Conservation (phyloP, 2,888 invertebrate species). For the Melinopterus prodromus region DNA sequence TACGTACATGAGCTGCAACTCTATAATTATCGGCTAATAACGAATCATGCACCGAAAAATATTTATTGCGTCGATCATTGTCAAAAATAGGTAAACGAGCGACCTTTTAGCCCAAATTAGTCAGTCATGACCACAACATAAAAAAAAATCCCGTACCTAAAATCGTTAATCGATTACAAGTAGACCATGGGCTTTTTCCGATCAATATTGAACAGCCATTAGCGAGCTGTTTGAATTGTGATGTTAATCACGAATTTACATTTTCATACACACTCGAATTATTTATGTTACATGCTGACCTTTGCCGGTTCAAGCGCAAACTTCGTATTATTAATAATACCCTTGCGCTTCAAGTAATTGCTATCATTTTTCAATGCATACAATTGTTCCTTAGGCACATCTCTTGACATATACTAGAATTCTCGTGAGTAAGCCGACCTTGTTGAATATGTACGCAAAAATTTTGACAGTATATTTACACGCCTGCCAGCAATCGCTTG, state of each 20-base stretch:
- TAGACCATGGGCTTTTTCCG: constrained; percentile 4
- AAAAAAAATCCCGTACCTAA: not conserved
- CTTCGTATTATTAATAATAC: not conserved
- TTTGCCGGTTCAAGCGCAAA: not conserved
- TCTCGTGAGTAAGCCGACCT: not conserved
- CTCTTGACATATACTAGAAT: not conserved
- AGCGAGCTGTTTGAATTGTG: not conserved
- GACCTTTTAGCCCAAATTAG: not conserved
- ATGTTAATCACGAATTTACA: not conserved
- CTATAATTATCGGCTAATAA: not conserved
- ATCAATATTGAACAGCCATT: not conserved
- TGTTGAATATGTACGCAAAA: not conserved
- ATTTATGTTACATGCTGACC: not conserved
- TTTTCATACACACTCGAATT: not conserved
- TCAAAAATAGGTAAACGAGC: not conserved
- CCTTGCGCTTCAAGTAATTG: not conserved
- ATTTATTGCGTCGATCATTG: not conserved
- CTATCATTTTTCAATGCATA: not conserved
- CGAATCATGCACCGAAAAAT: not conserved
- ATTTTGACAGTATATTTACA: not conserved
- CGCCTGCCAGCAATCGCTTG: too few species aligned
- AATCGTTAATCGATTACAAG: not conserved
- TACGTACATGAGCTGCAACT: not conserved
- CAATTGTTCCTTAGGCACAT: not conserved
- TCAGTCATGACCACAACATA: not conserved